phyloP scores from a whole-genome alignment of 2,888 invertebrate genomes.

The Fabriciana adippe region DNA sequence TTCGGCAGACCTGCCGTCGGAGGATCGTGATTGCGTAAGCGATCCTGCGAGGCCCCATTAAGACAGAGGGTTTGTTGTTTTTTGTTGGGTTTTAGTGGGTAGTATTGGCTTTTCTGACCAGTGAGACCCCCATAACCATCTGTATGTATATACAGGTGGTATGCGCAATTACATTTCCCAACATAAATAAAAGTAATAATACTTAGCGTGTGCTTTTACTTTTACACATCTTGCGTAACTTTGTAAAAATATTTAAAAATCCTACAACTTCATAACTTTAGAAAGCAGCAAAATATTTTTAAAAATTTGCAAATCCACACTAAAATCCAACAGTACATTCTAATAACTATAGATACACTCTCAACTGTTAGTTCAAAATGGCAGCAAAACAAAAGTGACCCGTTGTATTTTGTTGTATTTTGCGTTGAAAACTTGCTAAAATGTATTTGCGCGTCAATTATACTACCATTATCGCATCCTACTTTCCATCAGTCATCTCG shows the following conservation, averaged over 20 bases:
- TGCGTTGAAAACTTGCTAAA: conserved; percentile 63
- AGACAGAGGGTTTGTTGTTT: too few species aligned
- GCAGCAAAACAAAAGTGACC: conserved; percentile 44
- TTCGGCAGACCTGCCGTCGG: too few species aligned
- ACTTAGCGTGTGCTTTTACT: conserved; percentile 6
- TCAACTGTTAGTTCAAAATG: conserved; percentile 16
- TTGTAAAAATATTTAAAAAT: too few species aligned
- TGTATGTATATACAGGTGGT: too few species aligned
- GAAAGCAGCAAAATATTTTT: conserved; percentile 8
- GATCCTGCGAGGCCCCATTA: too few species aligned
- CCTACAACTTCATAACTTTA: background rate
- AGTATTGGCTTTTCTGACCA: too few species aligned
- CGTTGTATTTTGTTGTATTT: conserved; percentile 1
- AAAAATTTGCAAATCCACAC: conserved; percentile 3
- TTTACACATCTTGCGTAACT: conserved; percentile 6
- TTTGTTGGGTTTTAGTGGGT: too few species aligned
- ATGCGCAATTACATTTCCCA: too few species aligned
- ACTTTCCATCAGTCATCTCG: conserved; percentile 55
- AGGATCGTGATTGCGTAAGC: too few species aligned
- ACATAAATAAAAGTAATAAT: background rate
- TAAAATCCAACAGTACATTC: conserved; percentile 8
- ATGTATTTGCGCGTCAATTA: conserved; percentile 59
- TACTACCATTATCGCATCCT: conserved; percentile 57
- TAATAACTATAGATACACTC: background rate
- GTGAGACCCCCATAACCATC: too few species aligned